Conservation (phyloP, 2,113 vertebrate species). For the Suricata suricatta region DNA sequence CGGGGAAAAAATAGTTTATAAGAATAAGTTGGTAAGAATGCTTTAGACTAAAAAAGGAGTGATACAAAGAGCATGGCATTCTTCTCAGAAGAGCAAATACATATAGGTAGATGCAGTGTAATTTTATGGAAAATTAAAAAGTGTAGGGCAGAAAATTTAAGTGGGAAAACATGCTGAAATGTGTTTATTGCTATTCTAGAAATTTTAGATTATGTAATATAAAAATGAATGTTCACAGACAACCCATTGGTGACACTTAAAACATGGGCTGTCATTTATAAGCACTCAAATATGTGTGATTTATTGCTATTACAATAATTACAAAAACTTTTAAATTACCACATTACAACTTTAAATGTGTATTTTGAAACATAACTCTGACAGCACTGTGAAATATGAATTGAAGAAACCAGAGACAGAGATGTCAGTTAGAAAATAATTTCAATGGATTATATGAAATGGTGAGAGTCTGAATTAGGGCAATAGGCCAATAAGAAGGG, state of each 20-base stretch:
- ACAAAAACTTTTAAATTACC: constrained; percentile 3
- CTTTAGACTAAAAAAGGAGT: not conserved
- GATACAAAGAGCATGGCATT: not conserved
- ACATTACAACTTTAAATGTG: not conserved
- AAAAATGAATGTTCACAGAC: not conserved
- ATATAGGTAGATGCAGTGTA: not conserved
- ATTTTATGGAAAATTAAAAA: not conserved
- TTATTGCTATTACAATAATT: not conserved
- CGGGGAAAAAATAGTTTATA: not conserved
- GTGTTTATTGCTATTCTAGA: not conserved
- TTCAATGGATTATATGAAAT: not conserved
- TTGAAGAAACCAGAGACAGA: not conserved
- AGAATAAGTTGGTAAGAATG: not conserved
- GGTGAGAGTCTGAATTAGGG: not conserved
- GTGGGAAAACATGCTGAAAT: not conserved
- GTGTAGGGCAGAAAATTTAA: not conserved
- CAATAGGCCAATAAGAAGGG: not conserved
- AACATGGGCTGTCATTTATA: not conserved
- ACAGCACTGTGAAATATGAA: not conserved
- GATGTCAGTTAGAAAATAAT: not conserved
- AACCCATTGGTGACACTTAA: not conserved
- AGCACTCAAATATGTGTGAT: not conserved
- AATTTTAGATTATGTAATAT: not conserved
- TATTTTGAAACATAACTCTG: constrained; percentile 32
- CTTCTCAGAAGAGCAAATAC: not conserved